Conservation (phyloP, 2,113 vertebrate species). For the Nothobranchius kuhntae region DNA sequence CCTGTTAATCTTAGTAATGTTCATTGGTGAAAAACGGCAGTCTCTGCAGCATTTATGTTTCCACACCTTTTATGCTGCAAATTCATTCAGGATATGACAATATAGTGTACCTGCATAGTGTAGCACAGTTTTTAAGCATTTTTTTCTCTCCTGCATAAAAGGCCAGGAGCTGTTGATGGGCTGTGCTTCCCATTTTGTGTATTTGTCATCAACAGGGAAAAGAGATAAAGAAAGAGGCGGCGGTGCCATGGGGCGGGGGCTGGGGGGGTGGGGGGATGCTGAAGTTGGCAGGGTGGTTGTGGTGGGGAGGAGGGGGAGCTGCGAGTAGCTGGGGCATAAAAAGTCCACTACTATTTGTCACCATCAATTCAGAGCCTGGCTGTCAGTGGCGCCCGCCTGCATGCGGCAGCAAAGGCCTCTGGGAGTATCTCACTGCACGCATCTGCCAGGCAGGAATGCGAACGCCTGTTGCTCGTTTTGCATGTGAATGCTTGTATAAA, state of each 20-base stretch:
- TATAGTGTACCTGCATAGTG: background rate
- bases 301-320: conserved; percentile 3
- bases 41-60: background rate
- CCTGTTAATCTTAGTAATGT: no score
- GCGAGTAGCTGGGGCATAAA: conserved; percentile 54
- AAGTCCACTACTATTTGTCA: conserved; percentile 70
- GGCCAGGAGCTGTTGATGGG: conserved; percentile 37
- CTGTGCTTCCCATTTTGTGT: conserved; percentile 36
- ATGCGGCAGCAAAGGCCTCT: conserved; percentile 56
- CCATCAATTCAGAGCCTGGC: conserved; percentile 34
- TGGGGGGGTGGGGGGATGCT: background rate
- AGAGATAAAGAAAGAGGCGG: conserved; percentile 10
- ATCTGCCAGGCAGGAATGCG: conserved; percentile 46
- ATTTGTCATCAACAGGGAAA: conserved; percentile 35
- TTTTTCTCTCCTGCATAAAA: background rate
- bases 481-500: conserved; percentile 6
- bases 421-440: conserved; percentile 40
- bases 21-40: background rate
- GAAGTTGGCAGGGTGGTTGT: conserved; percentile 2
- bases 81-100: background rate
- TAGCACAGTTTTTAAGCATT: background rate
- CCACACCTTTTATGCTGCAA: background rate
- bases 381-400: conserved; percentile 43
- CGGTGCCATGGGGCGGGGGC: background rate
- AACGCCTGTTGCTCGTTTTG: conserved; percentile 44